These are phyloP conservation scores for Sebastes glaucus DNA, from an alignment of 2,797 vertebrate genomes.

Conservation along the genomic window DNA sequence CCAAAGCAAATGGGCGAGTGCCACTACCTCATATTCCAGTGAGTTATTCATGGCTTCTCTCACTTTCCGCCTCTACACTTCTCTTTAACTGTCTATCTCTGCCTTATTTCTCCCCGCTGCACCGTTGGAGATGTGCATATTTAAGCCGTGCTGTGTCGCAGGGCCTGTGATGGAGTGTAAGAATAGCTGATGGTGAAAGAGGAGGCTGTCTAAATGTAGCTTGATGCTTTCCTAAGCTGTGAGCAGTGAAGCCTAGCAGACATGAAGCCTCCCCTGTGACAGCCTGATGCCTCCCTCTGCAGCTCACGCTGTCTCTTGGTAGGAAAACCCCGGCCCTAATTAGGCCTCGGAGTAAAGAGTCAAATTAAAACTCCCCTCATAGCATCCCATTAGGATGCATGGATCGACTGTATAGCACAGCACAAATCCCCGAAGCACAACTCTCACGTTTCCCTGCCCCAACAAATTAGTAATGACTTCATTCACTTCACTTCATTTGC, in stretches of 20 bases:
- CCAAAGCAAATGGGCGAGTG: slow-evolving; percentile 97
- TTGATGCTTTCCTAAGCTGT: slow-evolving; percentile 77
- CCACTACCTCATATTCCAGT: slow-evolving; percentile 99
- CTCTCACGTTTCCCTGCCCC: slow-evolving; percentile 27
- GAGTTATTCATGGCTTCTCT: slow-evolving; percentile 82
- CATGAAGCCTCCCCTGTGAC: slow-evolving; percentile 77
- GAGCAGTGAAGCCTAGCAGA: slow-evolving; percentile 73
- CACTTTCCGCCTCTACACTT: slow-evolving; percentile 60
- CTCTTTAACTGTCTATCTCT: slow-evolving; percentile 65
- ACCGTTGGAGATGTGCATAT: slow-evolving; percentile 82
- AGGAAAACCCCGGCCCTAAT: slow-evolving; percentile 77
- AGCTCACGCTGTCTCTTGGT: slow-evolving; percentile 63
- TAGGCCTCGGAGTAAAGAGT: slow-evolving; percentile 79
- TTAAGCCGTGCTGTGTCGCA: slow-evolving; percentile 82
- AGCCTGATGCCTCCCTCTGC: slow-evolving; percentile 70
- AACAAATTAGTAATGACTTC: slow-evolving; percentile 38
- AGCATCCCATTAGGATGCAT: slow-evolving; percentile 66
- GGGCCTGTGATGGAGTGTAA: slow-evolving; percentile 86
- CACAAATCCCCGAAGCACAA: slow-evolving; percentile 39
- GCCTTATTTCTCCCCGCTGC: slow-evolving; percentile 57
- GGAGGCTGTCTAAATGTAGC: slow-evolving; percentile 78
- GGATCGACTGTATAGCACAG: slow-evolving; percentile 43
- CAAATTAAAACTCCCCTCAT: slow-evolving; percentile 76
- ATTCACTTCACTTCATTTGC: slow-evolving; percentile 24
- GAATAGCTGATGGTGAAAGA: slow-evolving; percentile 85